Evolutionary conservation across 1,140 invertebrate genomes (phyloP).

Genomic region (Cylas formicarius): DNA sequence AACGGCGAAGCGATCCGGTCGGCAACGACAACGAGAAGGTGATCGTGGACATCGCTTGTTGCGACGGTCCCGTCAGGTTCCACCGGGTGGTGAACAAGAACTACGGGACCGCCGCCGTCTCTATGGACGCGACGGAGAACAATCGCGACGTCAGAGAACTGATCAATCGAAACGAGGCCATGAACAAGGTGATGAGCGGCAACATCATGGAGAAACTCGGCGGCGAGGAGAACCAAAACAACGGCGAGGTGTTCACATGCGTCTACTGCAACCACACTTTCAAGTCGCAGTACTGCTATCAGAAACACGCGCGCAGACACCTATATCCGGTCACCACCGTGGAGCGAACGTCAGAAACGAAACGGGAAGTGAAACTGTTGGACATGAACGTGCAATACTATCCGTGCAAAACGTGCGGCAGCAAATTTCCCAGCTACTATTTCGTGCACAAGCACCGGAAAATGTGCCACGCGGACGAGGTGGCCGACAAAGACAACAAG

Average conservation of each 20-base stretch:
- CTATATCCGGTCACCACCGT: conserved; percentile 48
- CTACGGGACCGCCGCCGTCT: conserved; percentile 47
- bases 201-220: conserved; percentile 42
- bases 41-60: conserved; percentile 75
- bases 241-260: conserved; percentile 55
- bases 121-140: conserved; percentile 28
- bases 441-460: conserved; percentile 89
- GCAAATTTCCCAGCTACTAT: conserved; percentile 87
- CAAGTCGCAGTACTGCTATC: conserved; percentile 75
- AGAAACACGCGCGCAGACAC: conserved; percentile 69
- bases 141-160: conserved; percentile 20
- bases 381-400: conserved; percentile 85
- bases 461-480: conserved; percentile 67
- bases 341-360: conserved; percentile 29
- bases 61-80: conserved; percentile 79
- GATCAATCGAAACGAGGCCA: conserved; percentile 39
- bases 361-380: conserved; percentile 54
- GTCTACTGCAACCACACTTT: conserved; percentile 73
- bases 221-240: conserved; percentile 32
- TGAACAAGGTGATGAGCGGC: conserved; percentile 45
- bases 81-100: conserved; percentile 70
- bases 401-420: conserved; percentile 85
- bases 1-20: conserved; percentile 15
- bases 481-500: conserved; percentile 36
- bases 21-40: conserved; percentile 42